Conservation (phyloP, 1,140 invertebrate genomes). For the Orchesella cincta region DNA sequence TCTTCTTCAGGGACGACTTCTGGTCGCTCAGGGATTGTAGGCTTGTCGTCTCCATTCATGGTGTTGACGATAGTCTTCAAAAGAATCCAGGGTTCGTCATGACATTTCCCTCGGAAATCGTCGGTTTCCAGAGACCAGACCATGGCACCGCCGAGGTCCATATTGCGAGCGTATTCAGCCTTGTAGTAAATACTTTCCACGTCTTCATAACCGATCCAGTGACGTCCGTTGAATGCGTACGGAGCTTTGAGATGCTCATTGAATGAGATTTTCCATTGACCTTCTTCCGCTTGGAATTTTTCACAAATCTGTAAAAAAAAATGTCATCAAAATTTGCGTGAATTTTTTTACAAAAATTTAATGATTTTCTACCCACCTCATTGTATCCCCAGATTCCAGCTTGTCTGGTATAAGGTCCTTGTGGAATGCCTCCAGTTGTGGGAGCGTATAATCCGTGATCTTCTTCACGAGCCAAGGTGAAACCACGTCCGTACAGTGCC, state of each 20-base stretch:
- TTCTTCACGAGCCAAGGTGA: conserved; percentile 59
- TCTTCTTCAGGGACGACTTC: not conserved
- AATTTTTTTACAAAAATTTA: too few relatives aligned
- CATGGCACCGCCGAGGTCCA: conserved; percentile 62
- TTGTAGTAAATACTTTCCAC: conserved; percentile 54
- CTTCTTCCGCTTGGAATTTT: conserved; percentile 4
- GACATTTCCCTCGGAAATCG: conserved; percentile 67
- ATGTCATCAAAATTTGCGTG: too few relatives aligned
- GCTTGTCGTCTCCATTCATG: conserved; percentile 47
- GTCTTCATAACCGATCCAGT: conserved; percentile 77
- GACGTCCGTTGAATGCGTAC: conserved; percentile 62
- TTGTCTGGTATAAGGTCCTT: conserved; percentile 58
- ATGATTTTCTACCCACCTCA: too few relatives aligned
- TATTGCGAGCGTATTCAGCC: conserved; percentile 59
- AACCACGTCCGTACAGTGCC: conserved; percentile 69
- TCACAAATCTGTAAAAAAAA: too few relatives aligned
- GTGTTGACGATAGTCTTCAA: conserved; percentile 61
- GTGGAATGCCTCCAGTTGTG: conserved; percentile 52
- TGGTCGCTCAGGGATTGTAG: conserved; percentile 19
- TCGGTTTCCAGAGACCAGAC: conserved; percentile 73
- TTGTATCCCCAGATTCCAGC: conserved; percentile 53
- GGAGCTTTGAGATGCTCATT: conserved; percentile 63
- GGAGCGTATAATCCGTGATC: conserved; percentile 57
- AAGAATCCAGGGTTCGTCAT: conserved; percentile 62
- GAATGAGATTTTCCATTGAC: conserved; percentile 59